These are phyloP conservation scores for Chrysolina haemoptera DNA, from an alignment of 2,888 invertebrate genomes.

Conservation along the genomic window DNA sequence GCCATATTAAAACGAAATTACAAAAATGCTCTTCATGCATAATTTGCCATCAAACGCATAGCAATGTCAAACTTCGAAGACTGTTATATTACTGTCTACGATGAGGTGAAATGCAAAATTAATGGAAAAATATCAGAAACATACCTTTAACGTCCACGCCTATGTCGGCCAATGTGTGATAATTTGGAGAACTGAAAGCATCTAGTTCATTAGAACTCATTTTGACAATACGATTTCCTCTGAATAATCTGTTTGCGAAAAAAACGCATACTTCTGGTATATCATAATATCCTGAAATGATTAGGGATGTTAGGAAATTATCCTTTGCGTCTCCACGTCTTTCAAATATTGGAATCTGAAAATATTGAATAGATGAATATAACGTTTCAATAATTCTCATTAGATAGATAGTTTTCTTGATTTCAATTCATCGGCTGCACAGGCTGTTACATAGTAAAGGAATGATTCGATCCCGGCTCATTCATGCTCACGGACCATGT, in stretches of 20 bases:
- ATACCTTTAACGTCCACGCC: conserved; percentile 84
- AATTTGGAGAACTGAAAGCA: conserved; percentile 92
- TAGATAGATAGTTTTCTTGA: too few relatives aligned
- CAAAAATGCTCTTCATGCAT: too few relatives aligned
- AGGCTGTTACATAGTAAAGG: too few relatives aligned
- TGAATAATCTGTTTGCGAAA: conserved; percentile 89
- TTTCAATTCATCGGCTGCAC: too few relatives aligned
- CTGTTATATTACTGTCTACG: too few relatives aligned
- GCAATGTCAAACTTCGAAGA: too few relatives aligned
- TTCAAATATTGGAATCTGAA: conserved; percentile 93
- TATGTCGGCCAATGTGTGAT: conserved; percentile 84
- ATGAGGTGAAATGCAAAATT: too few relatives aligned
- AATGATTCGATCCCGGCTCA: too few relatives aligned
- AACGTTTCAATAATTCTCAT: neutral
- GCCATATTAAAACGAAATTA: too few relatives aligned
- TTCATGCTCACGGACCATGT: too few relatives aligned
- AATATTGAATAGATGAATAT: conserved; percentile 26
- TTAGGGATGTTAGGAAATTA: conserved; percentile 91
- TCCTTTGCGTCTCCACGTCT: conserved; percentile 94
- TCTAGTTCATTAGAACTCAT: conserved; percentile 80
- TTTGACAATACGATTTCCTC: conserved; percentile 92
- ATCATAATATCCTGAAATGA: conserved; percentile 89
- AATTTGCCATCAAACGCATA: too few relatives aligned
- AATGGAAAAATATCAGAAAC: conserved; percentile 6
- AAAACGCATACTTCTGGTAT: conserved; percentile 96